These are phyloP conservation scores for Lichenostomus cassidix DNA, from an alignment of 2,113 vertebrate species.

Conservation along the genomic window DNA sequence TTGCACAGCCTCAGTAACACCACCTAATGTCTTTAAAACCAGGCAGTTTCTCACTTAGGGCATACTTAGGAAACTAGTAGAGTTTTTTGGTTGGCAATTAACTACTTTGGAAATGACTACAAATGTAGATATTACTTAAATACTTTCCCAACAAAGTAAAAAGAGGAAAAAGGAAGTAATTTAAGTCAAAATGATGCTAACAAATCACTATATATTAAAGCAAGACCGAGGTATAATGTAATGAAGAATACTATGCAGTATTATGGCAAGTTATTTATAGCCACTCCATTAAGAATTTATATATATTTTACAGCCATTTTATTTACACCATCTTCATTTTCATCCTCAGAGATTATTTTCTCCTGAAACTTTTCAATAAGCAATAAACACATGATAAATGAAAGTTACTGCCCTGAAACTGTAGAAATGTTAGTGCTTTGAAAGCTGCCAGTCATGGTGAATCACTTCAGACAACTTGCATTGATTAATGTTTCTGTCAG, in stretches of 20 bases:
- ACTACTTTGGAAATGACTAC: not conserved
- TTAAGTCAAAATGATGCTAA: not conserved
- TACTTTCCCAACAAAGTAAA: not conserved
- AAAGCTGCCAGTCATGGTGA: not conserved
- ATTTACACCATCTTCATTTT: not conserved
- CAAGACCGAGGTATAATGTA: not conserved
- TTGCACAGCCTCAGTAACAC: not conserved
- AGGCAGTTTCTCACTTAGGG: not conserved
- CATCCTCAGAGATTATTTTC: not conserved
- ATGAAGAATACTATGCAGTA: not conserved
- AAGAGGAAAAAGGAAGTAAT: not conserved
- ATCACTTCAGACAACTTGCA: not conserved
- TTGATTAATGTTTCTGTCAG: not conserved
- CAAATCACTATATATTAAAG: not conserved
- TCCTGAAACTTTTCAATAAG: not conserved
- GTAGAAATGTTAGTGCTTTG: not conserved
- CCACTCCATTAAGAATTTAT: not conserved
- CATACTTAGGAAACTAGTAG: not conserved
- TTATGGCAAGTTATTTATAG: not conserved
- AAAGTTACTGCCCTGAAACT: not conserved
- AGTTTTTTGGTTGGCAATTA: not conserved
- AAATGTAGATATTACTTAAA: not conserved
- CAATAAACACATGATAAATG: not conserved
- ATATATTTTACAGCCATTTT: not conserved
- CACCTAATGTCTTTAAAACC: not conserved